Evolutionary conservation across 2,888 invertebrate genomes (phyloP).

Genomic region (Netelia inedita): DNA sequence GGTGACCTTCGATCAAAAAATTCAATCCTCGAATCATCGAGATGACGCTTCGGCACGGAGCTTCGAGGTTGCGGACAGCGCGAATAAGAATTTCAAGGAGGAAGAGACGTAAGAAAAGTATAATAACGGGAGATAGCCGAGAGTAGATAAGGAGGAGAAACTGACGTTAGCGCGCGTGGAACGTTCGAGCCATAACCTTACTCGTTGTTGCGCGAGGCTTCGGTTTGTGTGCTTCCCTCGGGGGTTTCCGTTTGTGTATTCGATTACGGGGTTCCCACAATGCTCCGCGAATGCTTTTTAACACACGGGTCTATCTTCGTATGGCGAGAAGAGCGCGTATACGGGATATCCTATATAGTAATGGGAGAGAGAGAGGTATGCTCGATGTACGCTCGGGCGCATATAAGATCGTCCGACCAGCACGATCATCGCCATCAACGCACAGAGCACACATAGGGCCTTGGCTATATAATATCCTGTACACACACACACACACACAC

Average conservation of each 20-base stretch:
- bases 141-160: conserved; percentile 77
- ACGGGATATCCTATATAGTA: conserved; percentile 8
- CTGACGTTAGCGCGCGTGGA: conserved; percentile 71
- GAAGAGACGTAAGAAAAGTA: conserved; percentile 71
- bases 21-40: background rate
- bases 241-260: conserved; percentile 79
- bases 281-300: conserved; percentile 63
- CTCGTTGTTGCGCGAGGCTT: conserved; percentile 70
- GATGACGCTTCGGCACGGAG: conserved; percentile 37
- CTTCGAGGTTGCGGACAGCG: conserved; percentile 12
- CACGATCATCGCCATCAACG: conserved; percentile 60
- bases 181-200: conserved; percentile 77
- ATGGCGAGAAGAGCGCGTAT: conserved; percentile 9
- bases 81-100: conserved; percentile 13
- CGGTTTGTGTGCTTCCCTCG: conserved; percentile 71
- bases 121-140: conserved; percentile 79
- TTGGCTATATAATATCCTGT: conserved; percentile 29
- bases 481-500: background rate
- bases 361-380: background rate
- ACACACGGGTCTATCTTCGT: conserved; percentile 45
- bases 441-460: conserved; percentile 26
- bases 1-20: background rate
- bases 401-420: conserved; percentile 43
- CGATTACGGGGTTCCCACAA: conserved; percentile 79
- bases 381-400: conserved; percentile 11